Evolutionary conservation across 2,113 vertebrate genomes (phyloP).

Genomic region (Heliornis fulica): DNA sequence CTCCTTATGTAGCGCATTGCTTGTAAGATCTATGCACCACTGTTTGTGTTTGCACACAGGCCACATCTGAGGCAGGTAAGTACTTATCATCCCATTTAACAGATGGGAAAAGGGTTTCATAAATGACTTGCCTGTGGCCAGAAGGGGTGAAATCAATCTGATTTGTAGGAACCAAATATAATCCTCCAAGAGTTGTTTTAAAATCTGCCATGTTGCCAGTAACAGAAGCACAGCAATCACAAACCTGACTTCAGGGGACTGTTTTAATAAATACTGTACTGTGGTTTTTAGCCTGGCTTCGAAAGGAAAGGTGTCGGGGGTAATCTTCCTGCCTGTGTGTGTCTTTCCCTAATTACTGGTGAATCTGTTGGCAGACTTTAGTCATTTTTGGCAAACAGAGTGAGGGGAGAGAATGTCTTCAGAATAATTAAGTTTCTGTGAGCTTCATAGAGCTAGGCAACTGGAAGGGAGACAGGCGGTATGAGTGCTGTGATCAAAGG

Average conservation of each 20-base stretch:
- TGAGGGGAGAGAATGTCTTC: neutral
- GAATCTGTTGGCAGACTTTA: neutral
- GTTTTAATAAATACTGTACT: constrained; percentile 1
- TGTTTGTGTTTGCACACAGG: neutral
- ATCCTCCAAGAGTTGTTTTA: neutral
- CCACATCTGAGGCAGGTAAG: neutral
- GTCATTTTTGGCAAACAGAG: neutral
- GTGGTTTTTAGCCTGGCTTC: neutral
- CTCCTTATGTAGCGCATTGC: neutral
- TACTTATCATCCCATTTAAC: neutral
- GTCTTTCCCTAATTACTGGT: neutral
- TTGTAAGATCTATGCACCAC: neutral
- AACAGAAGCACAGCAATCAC: neutral
- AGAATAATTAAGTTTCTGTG: neutral
- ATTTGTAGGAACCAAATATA: neutral
- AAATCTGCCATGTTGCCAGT: neutral
- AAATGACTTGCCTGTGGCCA: neutral
- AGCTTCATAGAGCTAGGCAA: neutral
- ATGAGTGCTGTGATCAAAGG: neutral
- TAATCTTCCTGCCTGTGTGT: neutral
- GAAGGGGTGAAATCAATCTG: neutral
- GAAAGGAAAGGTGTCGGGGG: neutral
- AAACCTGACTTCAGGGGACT: neutral
- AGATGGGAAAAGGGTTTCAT: neutral
- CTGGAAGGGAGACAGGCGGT: neutral